phyloP scores from a whole-genome alignment of 2,113 vertebrate genomes.

The Axis porcinus region DNA sequence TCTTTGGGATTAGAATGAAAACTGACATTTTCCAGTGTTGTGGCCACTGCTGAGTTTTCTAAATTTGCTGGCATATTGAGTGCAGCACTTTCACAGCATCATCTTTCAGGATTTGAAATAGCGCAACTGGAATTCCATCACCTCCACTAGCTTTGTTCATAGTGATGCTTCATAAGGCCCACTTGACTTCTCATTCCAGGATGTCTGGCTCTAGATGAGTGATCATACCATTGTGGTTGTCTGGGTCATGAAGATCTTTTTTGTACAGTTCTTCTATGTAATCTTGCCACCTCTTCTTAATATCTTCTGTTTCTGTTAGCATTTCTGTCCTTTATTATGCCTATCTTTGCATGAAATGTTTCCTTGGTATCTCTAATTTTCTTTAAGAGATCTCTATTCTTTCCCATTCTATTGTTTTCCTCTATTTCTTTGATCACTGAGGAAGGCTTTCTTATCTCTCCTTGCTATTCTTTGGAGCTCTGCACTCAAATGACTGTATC shows the following conservation, averaged over 20 bases:
- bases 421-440: neutral
- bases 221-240: neutral
- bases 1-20: neutral
- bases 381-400: neutral
- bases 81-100: neutral
- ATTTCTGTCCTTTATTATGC: neutral
- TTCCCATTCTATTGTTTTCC: neutral
- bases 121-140: neutral
- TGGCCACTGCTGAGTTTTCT: neutral
- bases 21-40: neutral
- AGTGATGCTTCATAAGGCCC: neutral
- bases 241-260: neutral
- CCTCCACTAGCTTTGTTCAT: neutral
- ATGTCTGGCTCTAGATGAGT: neutral
- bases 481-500: neutral
- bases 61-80: neutral
- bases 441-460: neutral
- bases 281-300: neutral
- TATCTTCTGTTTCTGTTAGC: neutral
- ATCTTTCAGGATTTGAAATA: neutral
- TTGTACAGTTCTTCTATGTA: neutral
- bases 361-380: neutral
- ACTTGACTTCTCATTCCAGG: neutral
- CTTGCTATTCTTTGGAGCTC: neutral
- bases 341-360: neutral